Evolutionary conservation across 2,113 vertebrate genomes (phyloP), one percentile per base, ranked within the genome.

Genomic region (Atractosteus spatula): DNA sequence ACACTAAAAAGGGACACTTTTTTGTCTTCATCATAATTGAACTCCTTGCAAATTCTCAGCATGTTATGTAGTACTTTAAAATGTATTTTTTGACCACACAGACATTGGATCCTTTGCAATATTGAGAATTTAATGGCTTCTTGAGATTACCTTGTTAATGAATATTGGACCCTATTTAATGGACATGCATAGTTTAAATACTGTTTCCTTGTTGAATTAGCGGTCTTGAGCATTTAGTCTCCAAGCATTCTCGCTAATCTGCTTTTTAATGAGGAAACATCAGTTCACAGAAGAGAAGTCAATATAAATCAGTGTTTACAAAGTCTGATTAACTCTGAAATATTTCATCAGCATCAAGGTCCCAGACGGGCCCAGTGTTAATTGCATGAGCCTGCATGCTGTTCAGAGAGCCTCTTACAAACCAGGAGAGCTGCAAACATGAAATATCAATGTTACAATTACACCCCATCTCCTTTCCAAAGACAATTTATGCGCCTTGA

Each of bases 271-370:
- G 95, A 96, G 95, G 93, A 96, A 94, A 91, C 94, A 95, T 97
- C 94, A 94, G 94, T 91, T 94, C 90, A 88, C 88, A 94, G 94
- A 95, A 95, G 94, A 94, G 92, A 94, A 96, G 96, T 98, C 97
- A 95, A 99, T 99, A 99, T 94, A 94, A 95, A 99, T 97, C 96
- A 96, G 95, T 97, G 96, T 97, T 97, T 95, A 95, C 94, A 90
- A 93, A 94, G 92, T 94, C 93, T 95, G 93, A 97, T 98, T 95
- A 96, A 94, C 92, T 93, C 95, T 92, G 95, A 98, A 93, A 96
- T 96, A 93, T 95, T 94, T 94, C 90, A 93, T 96, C 92, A 92
- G 85, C 91, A 89, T 86, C 84, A 85, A 78, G 85, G 92, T 93
- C 92, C 88, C 88, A 89, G 89, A 86, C 89, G 91, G 93, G 77